Conservation (phyloP, 1,140 invertebrate genomes). For the Araneus ventricosus region DNA sequence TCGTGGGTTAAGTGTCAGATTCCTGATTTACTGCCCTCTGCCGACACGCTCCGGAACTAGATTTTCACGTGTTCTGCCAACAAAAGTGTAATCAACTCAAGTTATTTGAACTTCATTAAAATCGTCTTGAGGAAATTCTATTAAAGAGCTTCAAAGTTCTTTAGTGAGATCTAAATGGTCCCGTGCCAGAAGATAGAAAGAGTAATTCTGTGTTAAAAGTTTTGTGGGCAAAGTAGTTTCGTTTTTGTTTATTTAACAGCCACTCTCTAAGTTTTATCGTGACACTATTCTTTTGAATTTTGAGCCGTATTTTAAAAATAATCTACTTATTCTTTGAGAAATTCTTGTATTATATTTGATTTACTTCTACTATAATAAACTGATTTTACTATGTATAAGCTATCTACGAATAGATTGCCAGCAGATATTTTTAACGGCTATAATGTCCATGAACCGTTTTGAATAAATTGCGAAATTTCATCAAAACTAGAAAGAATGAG, state of each 20-base stretch:
- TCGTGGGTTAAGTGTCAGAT: not conserved
- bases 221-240: not conserved
- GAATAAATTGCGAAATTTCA: too few relatives aligned
- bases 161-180: not conserved
- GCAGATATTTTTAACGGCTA: too few relatives aligned
- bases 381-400: too few relatives aligned
- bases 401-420: too few relatives aligned
- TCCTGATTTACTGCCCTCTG: not conserved
- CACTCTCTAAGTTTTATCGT: not conserved
- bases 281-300: too few relatives aligned
- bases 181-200: not conserved
- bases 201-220: too few relatives aligned
- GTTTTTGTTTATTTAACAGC: not conserved
- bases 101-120: not conserved
- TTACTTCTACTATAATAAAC: too few relatives aligned
- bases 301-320: too few relatives aligned
- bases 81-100: not conserved
- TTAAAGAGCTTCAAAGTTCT: not conserved
- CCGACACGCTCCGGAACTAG: not conserved
- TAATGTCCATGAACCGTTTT: too few relatives aligned
- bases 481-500: too few relatives aligned
- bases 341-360: too few relatives aligned
- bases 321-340: too few relatives aligned
- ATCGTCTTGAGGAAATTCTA: not conserved
- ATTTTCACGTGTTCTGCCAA: not conserved